Percentiles rank a stretch among this genome's conserved stretches.
phyloP scores from a whole-genome alignment of 2,888 invertebrate genomes.

The Phlogophora meticulosa region DNA sequence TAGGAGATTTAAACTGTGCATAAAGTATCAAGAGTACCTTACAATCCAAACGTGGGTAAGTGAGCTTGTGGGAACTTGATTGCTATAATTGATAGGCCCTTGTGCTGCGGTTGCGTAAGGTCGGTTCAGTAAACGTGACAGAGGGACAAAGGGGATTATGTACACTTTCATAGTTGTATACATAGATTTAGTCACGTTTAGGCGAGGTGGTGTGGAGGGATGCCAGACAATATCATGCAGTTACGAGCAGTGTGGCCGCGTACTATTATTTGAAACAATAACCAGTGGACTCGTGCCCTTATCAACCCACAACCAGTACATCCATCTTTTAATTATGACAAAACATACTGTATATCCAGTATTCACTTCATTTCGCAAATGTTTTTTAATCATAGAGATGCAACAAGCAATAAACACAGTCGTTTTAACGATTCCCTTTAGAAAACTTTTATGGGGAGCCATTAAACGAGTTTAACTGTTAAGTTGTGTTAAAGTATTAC shows the following conservation, averaged over 20 bases:
- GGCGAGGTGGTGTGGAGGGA: neutral
- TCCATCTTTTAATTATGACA: neutral
- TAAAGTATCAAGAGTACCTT: constrained; percentile 11
- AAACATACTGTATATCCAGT: neutral
- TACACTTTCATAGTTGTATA: constrained; percentile 28
- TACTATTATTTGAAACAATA: constrained; percentile 1
- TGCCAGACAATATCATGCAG: neutral
- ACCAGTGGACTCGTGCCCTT: neutral
- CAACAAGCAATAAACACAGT: constrained; percentile 38
- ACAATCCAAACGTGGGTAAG: constrained; percentile 1
- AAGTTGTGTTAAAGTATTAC: constrained; percentile 27
- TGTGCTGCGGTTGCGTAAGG: constrained; percentile 37
- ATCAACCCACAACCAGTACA: too few species aligned
- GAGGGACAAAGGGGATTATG: constrained; percentile 30
- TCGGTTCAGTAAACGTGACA: constrained; percentile 37
- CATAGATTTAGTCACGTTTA: constrained; percentile 28
- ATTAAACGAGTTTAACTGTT: constrained; percentile 24
- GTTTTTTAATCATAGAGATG: constrained; percentile 23
- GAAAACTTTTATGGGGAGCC: constrained; percentile 38
- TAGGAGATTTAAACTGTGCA: constrained; percentile 8
- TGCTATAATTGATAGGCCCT: constrained; percentile 43
- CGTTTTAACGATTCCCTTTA: constrained; percentile 47
- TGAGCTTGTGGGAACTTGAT: constrained; percentile 26
- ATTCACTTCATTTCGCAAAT: constrained; percentile 3
- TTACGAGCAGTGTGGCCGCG: neutral